A percentile compares a stretch with the other conserved stretches of the same genome.
Conservation (phyloP, 1,140 invertebrate species). For the Macrotrachela quadricornifera region DNA sequence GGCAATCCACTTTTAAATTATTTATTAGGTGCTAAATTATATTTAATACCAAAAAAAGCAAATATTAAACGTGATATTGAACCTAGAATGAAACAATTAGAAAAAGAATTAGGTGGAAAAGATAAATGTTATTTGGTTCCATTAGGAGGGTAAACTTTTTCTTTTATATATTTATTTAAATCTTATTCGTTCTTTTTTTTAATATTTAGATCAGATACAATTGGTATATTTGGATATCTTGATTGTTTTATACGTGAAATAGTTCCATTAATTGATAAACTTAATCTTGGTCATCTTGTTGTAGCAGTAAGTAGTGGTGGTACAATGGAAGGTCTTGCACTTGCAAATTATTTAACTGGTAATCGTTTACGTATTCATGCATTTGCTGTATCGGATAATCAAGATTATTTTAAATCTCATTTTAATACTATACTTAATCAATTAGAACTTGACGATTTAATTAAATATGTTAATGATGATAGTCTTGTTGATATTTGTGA, state of each 20-base stretch:
- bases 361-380: conserved; percentile 19
- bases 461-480: conserved; percentile 10
- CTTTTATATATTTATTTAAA: too few species aligned
- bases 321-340: conserved; percentile 17
- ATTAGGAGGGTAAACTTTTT: conserved; percentile 18
- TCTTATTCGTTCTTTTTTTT: too few species aligned
- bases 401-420: conserved; percentile 16
- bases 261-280: conserved; percentile 13
- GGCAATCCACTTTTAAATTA: conserved; percentile 21
- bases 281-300: conserved; percentile 19
- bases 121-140: conserved; percentile 18
- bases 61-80: conserved; percentile 1
- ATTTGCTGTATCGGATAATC: conserved; percentile 16
- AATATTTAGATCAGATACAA: conserved; percentile 6
- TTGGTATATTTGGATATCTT: conserved; percentile 22
- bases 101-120: conserved; percentile 8
- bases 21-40: conserved; percentile 17
- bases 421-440: conserved; percentile 13
- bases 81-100: not conserved
- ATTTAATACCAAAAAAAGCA: conserved; percentile 15
- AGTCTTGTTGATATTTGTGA: conserved; percentile 18
- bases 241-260: conserved; percentile 17
- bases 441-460: conserved; percentile 11
- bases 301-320: conserved; percentile 23
- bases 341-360: conserved; percentile 19